These are phyloP conservation scores for Empidonax alnorum DNA, from an alignment of 2,113 vertebrate species.

Conservation along the genomic window DNA sequence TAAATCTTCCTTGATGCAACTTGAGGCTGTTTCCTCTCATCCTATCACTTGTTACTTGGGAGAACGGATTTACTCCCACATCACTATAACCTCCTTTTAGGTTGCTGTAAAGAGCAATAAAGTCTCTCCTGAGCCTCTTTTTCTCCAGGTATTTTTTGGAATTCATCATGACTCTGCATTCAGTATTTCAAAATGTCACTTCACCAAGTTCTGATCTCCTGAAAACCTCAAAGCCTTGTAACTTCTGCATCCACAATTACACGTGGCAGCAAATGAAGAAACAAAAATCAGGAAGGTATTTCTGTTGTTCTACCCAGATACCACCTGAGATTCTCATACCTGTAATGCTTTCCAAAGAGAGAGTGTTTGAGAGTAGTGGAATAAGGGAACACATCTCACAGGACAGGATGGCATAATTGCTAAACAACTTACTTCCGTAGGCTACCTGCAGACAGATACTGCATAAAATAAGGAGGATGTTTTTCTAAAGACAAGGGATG, in stretches of 20 bases:
- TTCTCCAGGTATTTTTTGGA: background rate
- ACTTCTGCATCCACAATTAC: background rate
- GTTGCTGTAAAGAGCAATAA: background rate
- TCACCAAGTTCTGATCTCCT: background rate
- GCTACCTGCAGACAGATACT: background rate
- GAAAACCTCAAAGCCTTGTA: background rate
- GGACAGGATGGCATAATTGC: background rate
- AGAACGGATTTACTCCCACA: accelerated
- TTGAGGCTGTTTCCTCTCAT: background rate
- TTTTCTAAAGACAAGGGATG: background rate
- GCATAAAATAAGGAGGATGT: background rate
- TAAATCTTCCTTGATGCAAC: background rate
- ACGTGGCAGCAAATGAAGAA: background rate
- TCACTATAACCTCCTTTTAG: background rate
- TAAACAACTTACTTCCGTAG: background rate
- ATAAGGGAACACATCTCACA: background rate
- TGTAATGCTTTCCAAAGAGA: background rate
- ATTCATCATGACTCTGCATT: background rate
- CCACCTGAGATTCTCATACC: background rate
- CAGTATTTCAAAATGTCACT: background rate
- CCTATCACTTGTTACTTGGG: background rate
- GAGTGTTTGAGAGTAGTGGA: background rate
- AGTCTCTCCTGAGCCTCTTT: background rate
- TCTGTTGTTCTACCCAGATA: background rate
- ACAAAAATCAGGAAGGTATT: background rate